A percentile compares a stretch with the other conserved stretches of the same genome.
Evolutionary conservation across 2,888 invertebrate genomes (phyloP).

Genomic region (Mimumesa dahlbomi): DNA sequence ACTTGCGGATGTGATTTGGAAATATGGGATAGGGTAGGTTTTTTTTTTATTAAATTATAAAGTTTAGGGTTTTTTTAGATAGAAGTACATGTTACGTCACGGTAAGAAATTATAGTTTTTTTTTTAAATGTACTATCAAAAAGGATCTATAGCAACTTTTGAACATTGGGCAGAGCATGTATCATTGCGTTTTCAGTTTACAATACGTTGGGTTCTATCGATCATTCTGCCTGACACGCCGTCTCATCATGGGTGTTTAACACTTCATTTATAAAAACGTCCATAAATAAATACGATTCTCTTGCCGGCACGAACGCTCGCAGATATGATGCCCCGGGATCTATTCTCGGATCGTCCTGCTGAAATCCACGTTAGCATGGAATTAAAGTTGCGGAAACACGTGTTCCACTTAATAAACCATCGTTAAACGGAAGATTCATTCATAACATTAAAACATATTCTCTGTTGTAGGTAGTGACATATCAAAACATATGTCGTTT

Average conservation of each 20-base stretch:
- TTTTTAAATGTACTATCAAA: no score
- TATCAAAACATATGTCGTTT: not conserved
- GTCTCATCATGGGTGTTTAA: constrained; percentile 52
- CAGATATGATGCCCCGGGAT: constrained; percentile 7
- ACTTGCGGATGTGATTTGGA: no score
- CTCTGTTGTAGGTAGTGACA: not conserved
- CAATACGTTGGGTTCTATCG: constrained; percentile 33
- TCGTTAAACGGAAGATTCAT: constrained; percentile 22
- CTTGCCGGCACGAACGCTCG: constrained; percentile 8
- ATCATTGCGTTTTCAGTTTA: not conserved
- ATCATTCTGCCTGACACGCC: constrained; percentile 30
- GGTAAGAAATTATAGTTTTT: no score
- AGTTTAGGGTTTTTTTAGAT: no score
- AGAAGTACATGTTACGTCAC: no score
- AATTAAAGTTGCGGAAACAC: constrained; percentile 50
- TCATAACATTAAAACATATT: not conserved
- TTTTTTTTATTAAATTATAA: no score
- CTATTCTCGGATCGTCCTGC: constrained; percentile 40
- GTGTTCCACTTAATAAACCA: constrained; percentile 44
- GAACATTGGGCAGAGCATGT: not conserved
- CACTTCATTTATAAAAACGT: constrained; percentile 60
- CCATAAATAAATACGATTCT: constrained; percentile 55
- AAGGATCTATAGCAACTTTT: no score
- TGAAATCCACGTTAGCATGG: constrained; percentile 42
- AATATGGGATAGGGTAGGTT: no score